Base-by-base conservation (phyloP, 2,113 vertebrate species). In the Ctenomys sociabilis region DNA sequence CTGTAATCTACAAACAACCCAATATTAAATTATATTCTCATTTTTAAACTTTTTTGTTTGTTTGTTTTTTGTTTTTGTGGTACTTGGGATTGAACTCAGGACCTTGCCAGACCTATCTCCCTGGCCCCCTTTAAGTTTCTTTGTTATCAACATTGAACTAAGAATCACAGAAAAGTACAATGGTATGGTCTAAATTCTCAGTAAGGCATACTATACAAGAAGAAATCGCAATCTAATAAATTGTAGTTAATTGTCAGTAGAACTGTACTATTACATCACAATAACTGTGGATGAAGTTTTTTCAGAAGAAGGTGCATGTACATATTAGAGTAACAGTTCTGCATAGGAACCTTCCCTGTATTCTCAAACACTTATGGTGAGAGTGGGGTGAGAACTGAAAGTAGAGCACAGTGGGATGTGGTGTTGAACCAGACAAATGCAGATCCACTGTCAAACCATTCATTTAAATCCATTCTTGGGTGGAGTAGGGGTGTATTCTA, bases 191-290 rank as follows among this genome's bases (percentile, higher is more conserved):
- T n/a, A n/a, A n/a, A n/a, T 88, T 83, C 14, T 90, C 84, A 91
- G 59, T 91, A 83, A 66, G 82, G 28, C 12, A 77, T 4, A 40
- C 45, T 68, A 54, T 28, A n/a, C 22, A 37, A 80, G 59, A 90
- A 90, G 68, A 95, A 84, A 77, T 64, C 82, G 59, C 57, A 85
- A 78, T 64, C 59, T 84, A 77, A 93, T 94, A 85, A 49, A 17
- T 43, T 54, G 13, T 35, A 12, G 83, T 21, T 40, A 40, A 37
- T 72, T 49, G 73, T 90, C 92, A 94, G 78, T 68, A 78, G 66
- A 90, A 94, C 37, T 91, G 32, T 54, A 35, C 49, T n/a, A n/a
- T n/a, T 83, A 90, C 89, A 49, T 11, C 73, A 96, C 83, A 94
- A 32, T 84, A 87, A 85, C 9, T 57, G 28, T 89, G 28, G n/a